A percentile compares a stretch with the other conserved stretches of the same genome.
phyloP scores from a whole-genome alignment of 1,140 invertebrate species.

The Ephestia elutella region DNA sequence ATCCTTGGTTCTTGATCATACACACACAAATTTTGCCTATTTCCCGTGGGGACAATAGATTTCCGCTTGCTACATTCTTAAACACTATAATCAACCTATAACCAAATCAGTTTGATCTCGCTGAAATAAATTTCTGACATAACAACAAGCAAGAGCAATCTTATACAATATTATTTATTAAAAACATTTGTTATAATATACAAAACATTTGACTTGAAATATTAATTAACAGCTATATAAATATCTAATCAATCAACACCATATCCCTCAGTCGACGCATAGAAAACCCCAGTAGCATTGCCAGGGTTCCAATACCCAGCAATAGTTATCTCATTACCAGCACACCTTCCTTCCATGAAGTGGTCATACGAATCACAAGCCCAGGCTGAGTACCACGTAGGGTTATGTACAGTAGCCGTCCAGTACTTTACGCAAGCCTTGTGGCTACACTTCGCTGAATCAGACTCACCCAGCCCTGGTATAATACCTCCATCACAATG shows the following conservation, averaged over 20 bases:
- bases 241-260: slow-evolving; percentile 18
- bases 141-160: no score
- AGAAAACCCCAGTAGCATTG: slow-evolving; percentile 59
- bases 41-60: no score
- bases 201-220: no score
- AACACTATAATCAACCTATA: no score
- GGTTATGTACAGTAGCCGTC: slow-evolving; percentile 42
- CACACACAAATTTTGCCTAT: no score
- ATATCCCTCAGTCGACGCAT: slow-evolving; percentile 54
- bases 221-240: no score
- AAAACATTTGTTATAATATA: no score
- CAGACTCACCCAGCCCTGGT: slow-evolving; percentile 46
- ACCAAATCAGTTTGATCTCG: no score
- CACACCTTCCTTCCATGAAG: slow-evolving; percentile 44
- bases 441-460: slow-evolving; percentile 57
- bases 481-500: slow-evolving; percentile 65
- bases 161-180: no score
- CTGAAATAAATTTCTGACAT: no score
- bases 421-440: slow-evolving; percentile 58
- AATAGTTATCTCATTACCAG: slow-evolving; percentile 49
- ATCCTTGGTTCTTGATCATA: no score
- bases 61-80: no score
- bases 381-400: slow-evolving; percentile 50
- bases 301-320: slow-evolving; percentile 63
- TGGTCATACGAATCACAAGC: slow-evolving; percentile 47